phyloP scores from a whole-genome alignment of 2,797 vertebrate genomes.

The Melanotaenia parkinsoni region DNA sequence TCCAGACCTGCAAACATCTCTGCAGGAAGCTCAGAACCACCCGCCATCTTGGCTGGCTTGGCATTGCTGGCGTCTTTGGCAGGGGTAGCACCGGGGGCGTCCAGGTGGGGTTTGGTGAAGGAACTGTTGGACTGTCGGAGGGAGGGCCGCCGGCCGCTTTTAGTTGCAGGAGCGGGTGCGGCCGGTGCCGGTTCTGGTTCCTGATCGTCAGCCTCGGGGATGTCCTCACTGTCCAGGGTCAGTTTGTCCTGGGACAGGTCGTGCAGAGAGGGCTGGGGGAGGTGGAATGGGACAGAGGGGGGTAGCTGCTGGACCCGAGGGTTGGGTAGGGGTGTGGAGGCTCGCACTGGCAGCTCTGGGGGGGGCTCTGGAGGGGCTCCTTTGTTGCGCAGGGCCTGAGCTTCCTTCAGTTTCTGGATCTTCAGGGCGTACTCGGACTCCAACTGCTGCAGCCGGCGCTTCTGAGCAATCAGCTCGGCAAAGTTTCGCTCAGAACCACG shows the following conservation, averaged over 20 bases:
- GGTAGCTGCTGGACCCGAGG: slow-evolving; percentile 70
- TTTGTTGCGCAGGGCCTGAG: slow-evolving; percentile 86
- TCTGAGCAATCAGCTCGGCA: slow-evolving; percentile 91
- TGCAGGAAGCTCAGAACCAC: slow-evolving; percentile 62
- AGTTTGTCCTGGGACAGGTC: slow-evolving; percentile 98
- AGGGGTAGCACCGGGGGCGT: slow-evolving; percentile 80
- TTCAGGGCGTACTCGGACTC: slow-evolving; percentile 95
- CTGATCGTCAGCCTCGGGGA: slow-evolving; percentile 84
- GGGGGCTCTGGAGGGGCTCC: slow-evolving; percentile 65
- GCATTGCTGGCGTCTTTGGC: slow-evolving; percentile 76
- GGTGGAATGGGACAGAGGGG: slow-evolving; percentile 75
- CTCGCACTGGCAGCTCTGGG: rapidly evolving
- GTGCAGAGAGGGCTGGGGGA: slow-evolving; percentile 94
- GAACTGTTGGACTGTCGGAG: slow-evolving; percentile 89
- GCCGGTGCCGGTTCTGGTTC: slow-evolving; percentile 48
- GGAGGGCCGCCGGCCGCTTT: slow-evolving; percentile 84
- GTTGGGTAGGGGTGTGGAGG: slow-evolving; percentile 73
- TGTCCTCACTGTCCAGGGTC: slow-evolving; percentile 88
- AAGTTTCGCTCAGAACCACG: slow-evolving; percentile 87
- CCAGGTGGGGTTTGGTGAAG: slow-evolving; percentile 95
- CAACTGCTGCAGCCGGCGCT: slow-evolving; percentile 92
- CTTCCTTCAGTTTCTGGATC: slow-evolving; percentile 95
- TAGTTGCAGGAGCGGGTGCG: slow-evolving; percentile 13
- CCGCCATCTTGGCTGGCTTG: slow-evolving; percentile 33
- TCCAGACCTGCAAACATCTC: slow-evolving; percentile 90